Base-by-base conservation (phyloP, 2,113 vertebrate species). In the Leptosomus discolor region DNA sequence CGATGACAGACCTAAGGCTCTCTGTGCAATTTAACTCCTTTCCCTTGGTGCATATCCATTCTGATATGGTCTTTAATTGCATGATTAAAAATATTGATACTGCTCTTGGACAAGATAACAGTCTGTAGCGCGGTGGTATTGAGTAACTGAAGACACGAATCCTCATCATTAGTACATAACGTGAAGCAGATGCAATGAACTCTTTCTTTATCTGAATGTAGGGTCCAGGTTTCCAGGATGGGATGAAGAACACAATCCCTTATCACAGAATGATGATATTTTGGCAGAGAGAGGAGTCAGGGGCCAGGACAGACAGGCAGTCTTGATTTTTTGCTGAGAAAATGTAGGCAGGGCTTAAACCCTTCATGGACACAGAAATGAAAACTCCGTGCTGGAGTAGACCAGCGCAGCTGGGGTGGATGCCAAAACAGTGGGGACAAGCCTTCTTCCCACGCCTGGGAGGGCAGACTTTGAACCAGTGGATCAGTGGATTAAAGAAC, bases 61-160 rank as follows among this genome's bases (percentile, higher is more conserved):
- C 91, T 83, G 41, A 70, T 68, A 46, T 5, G 6, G 48, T 58
- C 87, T 96, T 96, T 75, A 91, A 64, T 64, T 90, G 46, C 76
- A 39, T 46, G 73, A 77, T 95, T 96, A 70, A 85, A 96, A 89
- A 60, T 87, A 87, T 48, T 71, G 90, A 82, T 94, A 84, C 30
- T 46, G 34, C 45, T 94, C 71, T 30, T 64, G 67, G 69, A 67
- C 69, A 64, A 89, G 94, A 73, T 79, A 88, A 46, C 34, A 54
- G 48, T 75, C 88, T 76, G 53, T 37, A 60, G 23, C 5, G 34
- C 27, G 53, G 78, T 92, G 74, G 17, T 60, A 36, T 26, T 37
- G 65, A 83, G 53, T 48, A 71, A 39, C 46, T 30, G 51, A 45
- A 81, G 73, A 69, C 54, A 84, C 58, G 84, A 94, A 81, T 70